A percentile compares a stretch with the other conserved stretches of the same genome.
phyloP scores from a whole-genome alignment of 2,888 invertebrate genomes.

The Nomada fucata region DNA sequence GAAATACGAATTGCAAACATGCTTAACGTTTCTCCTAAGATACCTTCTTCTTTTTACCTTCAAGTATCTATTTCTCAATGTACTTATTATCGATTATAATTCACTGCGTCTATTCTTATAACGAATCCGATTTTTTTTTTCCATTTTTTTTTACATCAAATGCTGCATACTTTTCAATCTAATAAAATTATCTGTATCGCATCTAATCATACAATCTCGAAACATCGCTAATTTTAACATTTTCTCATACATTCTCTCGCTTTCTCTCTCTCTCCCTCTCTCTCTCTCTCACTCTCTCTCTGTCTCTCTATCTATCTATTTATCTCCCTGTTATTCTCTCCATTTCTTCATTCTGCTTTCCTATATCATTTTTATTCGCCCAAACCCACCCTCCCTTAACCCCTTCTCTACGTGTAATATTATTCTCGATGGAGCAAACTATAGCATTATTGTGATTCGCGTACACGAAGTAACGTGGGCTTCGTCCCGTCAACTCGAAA shows the following conservation, averaged over 20 bases:
- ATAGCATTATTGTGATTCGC: constrained; percentile 49
- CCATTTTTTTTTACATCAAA: constrained; percentile 71
- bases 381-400: neutral
- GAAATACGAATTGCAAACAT: constrained; percentile 21
- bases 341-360: neutral
- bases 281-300: constrained; percentile 1
- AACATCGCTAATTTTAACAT: constrained; percentile 79
- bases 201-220: constrained; percentile 76
- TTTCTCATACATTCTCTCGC: constrained; percentile 50
- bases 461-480: constrained; percentile 40
- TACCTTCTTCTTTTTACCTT: constrained; percentile 21
- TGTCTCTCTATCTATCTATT: neutral
- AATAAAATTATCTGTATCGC: constrained; percentile 79
- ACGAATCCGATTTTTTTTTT: constrained; percentile 65
- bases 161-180: constrained; percentile 76
- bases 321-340: neutral
- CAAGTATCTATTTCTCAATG: constrained; percentile 42
- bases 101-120: constrained; percentile 64
- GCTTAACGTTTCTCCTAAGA: constrained; percentile 18
- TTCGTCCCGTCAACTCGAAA: constrained; percentile 14
- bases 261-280: neutral
- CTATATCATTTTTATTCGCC: constrained; percentile 4
- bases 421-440: constrained; percentile 78
- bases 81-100: constrained; percentile 65
- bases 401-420: constrained; percentile 62